Percentiles rank a stretch among this genome's conserved stretches.
Conservation (phyloP, 2,888 invertebrate genomes). For the Epirrita christyi region DNA sequence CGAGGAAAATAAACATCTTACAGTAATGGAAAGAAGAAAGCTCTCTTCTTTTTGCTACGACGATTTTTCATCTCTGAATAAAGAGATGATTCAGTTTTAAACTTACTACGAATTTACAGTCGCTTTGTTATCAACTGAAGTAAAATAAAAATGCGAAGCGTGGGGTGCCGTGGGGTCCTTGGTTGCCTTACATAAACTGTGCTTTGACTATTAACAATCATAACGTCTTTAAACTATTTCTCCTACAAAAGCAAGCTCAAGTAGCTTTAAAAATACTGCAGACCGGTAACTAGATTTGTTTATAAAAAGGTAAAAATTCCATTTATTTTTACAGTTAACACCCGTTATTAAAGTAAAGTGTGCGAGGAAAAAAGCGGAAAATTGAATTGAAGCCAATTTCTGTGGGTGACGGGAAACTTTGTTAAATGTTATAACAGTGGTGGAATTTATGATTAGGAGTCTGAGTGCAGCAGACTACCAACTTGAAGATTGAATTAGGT, state of each 20-base stretch:
- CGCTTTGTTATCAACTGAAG: conserved; percentile 8
- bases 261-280: no score
- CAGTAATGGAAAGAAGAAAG: conserved; percentile 40
- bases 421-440: conserved; percentile 65
- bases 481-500: conserved; percentile 60
- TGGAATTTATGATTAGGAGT: conserved; percentile 66
- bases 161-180: background rate
- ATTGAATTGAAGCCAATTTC: conserved; percentile 64
- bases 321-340: conserved; percentile 49
- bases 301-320: conserved; percentile 45
- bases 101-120: background rate
- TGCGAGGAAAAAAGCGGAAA: conserved; percentile 45
- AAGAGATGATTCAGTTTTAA: conserved; percentile 38
- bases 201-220: no score
- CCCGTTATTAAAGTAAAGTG: conserved; percentile 44
- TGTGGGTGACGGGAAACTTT: conserved; percentile 66
- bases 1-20: conserved; percentile 30
- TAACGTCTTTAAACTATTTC: no score
- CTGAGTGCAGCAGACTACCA: conserved; percentile 52
- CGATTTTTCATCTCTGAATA: conserved; percentile 44
- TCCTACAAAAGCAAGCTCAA: no score
- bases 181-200: background rate
- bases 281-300: conserved; percentile 19
- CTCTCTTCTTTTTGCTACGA: conserved; percentile 34
- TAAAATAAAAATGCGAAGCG: background rate